Conservation (phyloP, 2,888 invertebrate genomes). For the Nipponacmea schrenckii region DNA sequence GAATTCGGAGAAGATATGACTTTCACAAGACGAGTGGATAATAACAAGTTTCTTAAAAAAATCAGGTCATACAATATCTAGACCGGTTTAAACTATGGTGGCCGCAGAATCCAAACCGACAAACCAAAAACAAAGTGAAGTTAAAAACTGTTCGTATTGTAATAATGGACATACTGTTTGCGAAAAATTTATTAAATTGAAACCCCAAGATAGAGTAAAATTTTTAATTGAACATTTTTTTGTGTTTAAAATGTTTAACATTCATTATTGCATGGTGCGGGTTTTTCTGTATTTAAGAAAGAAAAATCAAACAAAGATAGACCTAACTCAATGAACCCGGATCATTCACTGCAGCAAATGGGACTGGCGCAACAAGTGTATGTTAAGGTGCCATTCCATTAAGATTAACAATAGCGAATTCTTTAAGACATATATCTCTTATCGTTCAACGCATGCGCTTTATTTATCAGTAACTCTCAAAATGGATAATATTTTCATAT, state of each 20-base stretch:
- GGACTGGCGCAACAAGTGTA: background rate
- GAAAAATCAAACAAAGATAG: background rate
- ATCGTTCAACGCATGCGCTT: too few relatives aligned
- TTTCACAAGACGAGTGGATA: background rate
- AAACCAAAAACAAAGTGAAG: too few relatives aligned
- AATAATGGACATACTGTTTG: background rate
- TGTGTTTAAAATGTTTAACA: background rate
- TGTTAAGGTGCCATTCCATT: constrained; percentile 5
- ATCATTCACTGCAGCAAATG: constrained; percentile 2
- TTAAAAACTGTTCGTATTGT: background rate
- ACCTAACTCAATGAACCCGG: background rate
- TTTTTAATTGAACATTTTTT: background rate
- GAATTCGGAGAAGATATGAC: background rate
- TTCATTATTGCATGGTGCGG: background rate
- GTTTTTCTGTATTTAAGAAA: background rate
- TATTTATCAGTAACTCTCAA: too few relatives aligned
- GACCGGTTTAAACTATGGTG: background rate
- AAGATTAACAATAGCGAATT: background rate
- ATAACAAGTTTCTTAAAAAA: background rate
- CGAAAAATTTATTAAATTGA: background rate
- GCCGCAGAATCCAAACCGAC: background rate
- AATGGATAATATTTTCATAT: too few relatives aligned
- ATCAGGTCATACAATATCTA: background rate
- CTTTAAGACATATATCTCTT: background rate
- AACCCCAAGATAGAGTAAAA: background rate